Conservation (phyloP, 1,140 invertebrate species). For the Tyrophagus putrescentiae region DNA sequence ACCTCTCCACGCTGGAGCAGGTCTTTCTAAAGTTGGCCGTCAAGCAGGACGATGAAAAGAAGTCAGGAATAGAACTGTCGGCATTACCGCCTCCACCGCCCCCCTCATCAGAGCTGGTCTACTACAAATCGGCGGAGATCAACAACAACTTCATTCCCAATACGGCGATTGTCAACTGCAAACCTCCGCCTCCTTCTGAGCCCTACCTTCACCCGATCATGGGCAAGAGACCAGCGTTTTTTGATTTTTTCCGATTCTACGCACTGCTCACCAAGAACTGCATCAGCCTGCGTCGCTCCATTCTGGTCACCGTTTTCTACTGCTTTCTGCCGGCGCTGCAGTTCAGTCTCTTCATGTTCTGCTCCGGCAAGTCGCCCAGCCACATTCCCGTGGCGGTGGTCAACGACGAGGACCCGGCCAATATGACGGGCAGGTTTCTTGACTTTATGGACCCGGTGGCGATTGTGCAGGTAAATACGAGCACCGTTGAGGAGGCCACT, state of each 20-base stretch:
- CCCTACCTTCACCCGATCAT: too few species aligned
- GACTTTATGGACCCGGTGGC: too few species aligned
- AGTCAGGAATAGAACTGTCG: not conserved
- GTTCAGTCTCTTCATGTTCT: conserved; percentile 78
- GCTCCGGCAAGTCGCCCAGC: conserved; percentile 72
- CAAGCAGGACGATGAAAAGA: conserved; percentile 8
- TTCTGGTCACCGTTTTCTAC: conserved; percentile 48
- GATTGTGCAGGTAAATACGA: too few species aligned
- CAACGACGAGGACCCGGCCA: conserved; percentile 32
- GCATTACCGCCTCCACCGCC: too few species aligned
- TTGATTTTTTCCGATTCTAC: not conserved
- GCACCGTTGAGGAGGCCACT: too few species aligned
- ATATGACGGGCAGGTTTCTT: too few species aligned
- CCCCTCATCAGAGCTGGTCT: too few species aligned
- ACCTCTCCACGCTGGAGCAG: conserved; percentile 50
- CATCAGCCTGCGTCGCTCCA: conserved; percentile 23
- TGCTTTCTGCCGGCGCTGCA: conserved; percentile 77
- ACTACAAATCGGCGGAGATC: too few species aligned
- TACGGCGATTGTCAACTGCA: too few species aligned
- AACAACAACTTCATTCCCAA: too few species aligned
- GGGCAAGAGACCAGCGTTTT: not conserved
- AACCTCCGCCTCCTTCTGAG: too few species aligned
- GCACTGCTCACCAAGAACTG: conserved; percentile 19
- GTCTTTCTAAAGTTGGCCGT: conserved; percentile 55
- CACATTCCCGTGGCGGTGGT: conserved; percentile 66